These are phyloP conservation scores for Caenorhabditis sp. DNA, from an alignment of 2,888 invertebrate species.

Conservation along the genomic window DNA sequence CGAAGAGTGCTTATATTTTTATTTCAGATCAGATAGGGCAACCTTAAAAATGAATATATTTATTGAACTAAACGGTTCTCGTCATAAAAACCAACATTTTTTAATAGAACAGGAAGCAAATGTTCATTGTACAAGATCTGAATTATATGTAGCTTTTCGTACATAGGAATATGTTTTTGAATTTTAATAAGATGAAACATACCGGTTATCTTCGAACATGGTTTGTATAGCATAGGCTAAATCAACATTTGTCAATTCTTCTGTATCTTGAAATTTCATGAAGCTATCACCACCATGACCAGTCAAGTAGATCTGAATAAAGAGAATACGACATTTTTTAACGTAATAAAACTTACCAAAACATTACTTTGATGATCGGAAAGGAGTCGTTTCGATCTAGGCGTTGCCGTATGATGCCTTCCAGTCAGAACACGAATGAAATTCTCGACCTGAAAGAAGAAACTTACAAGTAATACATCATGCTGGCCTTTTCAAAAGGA, in stretches of 20 bases:
- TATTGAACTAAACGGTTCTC: no score
- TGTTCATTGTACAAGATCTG: no score
- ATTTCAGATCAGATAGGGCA: no score
- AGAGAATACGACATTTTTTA: not conserved
- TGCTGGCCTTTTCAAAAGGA: no score
- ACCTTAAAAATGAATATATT: no score
- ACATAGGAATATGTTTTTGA: no score
- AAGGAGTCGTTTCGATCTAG: constrained; percentile 89
- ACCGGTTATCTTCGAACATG: constrained; percentile 98
- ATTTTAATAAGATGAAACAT: no score
- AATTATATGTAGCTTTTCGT: no score
- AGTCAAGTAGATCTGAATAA: constrained; percentile 63
- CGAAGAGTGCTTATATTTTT: no score
- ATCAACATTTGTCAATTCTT: constrained; percentile 97
- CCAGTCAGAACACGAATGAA: constrained; percentile 95
- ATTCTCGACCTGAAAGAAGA: constrained; percentile 80
- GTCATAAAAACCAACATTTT: no score
- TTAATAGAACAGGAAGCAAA: no score
- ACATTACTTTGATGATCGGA: constrained; percentile 97
- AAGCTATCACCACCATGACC: constrained; percentile 98
- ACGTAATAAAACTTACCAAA: constrained; percentile 73
- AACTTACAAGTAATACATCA: not conserved
- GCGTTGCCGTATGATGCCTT: constrained; percentile 88
- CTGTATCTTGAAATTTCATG: constrained; percentile 97
- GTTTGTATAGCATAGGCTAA: constrained; percentile 97